Evolutionary conservation across 2,113 vertebrate genomes (phyloP).

Genomic region (Sisor rabdophorus): DNA sequence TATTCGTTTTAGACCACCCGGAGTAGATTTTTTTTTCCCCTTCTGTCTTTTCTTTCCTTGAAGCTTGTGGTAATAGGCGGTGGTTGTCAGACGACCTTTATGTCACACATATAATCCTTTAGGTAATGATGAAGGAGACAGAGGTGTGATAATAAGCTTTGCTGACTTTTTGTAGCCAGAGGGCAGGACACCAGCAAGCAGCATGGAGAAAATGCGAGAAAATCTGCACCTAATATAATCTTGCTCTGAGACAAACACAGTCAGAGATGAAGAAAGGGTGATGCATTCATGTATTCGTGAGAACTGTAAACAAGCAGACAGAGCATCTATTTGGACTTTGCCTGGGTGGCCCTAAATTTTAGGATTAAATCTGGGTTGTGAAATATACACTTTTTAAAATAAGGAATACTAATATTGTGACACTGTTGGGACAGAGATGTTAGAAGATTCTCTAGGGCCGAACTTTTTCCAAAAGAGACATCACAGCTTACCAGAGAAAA

Average conservation of each 20-base stretch:
- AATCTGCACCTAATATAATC: constrained; percentile 26
- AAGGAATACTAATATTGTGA: background rate
- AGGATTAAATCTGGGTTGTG: constrained; percentile 21
- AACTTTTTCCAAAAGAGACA: constrained; percentile 8
- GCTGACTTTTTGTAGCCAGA: constrained; percentile 40
- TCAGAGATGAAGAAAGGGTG: background rate
- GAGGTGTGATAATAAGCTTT: constrained; percentile 46
- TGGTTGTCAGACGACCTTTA: constrained; percentile 21
- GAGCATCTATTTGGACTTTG: background rate
- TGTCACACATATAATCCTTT: constrained; percentile 28
- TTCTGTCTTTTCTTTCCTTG: background rate
- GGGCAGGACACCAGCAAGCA: constrained; percentile 17
- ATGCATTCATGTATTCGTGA: constrained; percentile 5
- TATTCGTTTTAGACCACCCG: constrained; percentile 23
- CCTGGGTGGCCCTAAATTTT: constrained; percentile 11
- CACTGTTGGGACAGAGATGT: background rate
- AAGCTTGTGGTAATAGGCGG: constrained; percentile 24
- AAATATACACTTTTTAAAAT: constrained; percentile 11
- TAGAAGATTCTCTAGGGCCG: constrained; percentile 20
- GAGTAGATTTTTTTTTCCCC: background rate
- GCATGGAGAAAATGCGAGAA: constrained; percentile 22
- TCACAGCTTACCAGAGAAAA: constrained; percentile 3
- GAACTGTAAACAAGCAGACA: constrained; percentile 26
- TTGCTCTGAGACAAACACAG: background rate
- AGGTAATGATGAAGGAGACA: constrained; percentile 2